These are phyloP conservation scores for Harpegnathos saltator DNA, from an alignment of 1,140 invertebrate genomes.

Conservation along the genomic window DNA sequence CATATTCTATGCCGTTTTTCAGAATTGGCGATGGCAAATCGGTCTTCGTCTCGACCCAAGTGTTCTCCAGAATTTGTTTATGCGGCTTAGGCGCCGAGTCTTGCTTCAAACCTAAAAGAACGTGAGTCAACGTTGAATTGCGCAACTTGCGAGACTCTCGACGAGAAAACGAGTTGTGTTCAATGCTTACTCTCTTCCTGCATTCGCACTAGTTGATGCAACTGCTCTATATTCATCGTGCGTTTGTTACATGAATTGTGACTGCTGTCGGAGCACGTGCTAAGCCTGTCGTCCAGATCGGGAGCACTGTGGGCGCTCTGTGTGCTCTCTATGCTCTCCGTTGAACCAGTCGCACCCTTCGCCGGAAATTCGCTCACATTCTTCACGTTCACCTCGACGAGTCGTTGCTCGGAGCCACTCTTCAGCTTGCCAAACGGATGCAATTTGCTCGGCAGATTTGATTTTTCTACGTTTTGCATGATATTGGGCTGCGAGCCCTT, in stretches of 20 bases:
- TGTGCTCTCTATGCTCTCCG: conserved; percentile 83
- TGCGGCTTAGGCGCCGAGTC: conserved; percentile 73
- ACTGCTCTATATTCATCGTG: conserved; percentile 77
- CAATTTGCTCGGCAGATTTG: conserved; percentile 61
- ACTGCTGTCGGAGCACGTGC: conserved; percentile 81
- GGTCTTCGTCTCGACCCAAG: conserved; percentile 71
- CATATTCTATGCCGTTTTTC: conserved; percentile 71
- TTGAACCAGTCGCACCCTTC: conserved; percentile 77
- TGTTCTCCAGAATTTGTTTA: conserved; percentile 74
- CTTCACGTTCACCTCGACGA: conserved; percentile 69
- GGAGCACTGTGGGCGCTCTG: conserved; percentile 83
- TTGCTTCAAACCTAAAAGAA: conserved; percentile 62
- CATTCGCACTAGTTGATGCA: conserved; percentile 78
- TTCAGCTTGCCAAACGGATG: conserved; percentile 74
- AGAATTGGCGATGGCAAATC: conserved; percentile 82
- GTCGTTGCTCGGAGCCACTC: conserved; percentile 78
- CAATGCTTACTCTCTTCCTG: conserved; percentile 78
- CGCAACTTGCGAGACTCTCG: not conserved
- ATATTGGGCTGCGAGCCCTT: conserved; percentile 80
- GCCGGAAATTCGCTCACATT: conserved; percentile 36
- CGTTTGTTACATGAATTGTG: conserved; percentile 79
- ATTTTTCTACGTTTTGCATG: conserved; percentile 66
- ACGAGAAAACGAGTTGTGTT: not conserved
- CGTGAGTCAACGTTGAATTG: not conserved
- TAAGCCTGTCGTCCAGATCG: conserved; percentile 77